phyloP scores from a whole-genome alignment of 2,888 invertebrate species.

The Campoplex capitator region DNA sequence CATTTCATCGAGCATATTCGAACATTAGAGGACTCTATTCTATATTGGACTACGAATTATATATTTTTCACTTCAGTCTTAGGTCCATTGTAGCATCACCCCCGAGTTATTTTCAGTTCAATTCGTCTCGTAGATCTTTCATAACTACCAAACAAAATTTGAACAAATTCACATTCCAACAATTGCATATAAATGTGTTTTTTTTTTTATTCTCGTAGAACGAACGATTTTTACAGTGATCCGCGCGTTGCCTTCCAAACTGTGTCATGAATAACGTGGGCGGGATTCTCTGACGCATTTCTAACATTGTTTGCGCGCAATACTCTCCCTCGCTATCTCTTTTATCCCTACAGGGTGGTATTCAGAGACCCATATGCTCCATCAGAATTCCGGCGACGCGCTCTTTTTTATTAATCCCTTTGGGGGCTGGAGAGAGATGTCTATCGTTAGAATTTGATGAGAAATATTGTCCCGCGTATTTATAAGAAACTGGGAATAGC shows the following conservation, averaged over 20 bases:
- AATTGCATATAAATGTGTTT: background rate
- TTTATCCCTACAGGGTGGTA: background rate
- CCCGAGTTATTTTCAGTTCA: background rate
- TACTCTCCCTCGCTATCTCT: background rate
- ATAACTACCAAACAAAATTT: background rate
- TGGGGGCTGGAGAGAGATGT: background rate
- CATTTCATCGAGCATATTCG: background rate
- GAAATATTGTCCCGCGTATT: background rate
- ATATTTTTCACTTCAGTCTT: background rate
- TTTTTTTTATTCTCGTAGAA: background rate
- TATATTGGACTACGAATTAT: background rate
- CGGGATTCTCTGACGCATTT: constrained; percentile 23
- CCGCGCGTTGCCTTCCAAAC: background rate
- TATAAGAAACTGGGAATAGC: background rate
- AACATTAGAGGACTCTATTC: background rate
- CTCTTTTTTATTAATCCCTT: background rate
- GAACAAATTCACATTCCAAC: background rate
- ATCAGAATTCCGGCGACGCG: background rate
- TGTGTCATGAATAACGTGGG: background rate
- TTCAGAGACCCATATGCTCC: constrained; percentile 3
- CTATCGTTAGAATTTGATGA: constrained; percentile 8
- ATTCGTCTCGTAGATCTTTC: background rate
- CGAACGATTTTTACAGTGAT: background rate
- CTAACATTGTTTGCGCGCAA: constrained; percentile 8
- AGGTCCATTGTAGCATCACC: background rate